Conservation (phyloP, 2,797 vertebrate genomes). For the Sebastes taczanowskii region DNA sequence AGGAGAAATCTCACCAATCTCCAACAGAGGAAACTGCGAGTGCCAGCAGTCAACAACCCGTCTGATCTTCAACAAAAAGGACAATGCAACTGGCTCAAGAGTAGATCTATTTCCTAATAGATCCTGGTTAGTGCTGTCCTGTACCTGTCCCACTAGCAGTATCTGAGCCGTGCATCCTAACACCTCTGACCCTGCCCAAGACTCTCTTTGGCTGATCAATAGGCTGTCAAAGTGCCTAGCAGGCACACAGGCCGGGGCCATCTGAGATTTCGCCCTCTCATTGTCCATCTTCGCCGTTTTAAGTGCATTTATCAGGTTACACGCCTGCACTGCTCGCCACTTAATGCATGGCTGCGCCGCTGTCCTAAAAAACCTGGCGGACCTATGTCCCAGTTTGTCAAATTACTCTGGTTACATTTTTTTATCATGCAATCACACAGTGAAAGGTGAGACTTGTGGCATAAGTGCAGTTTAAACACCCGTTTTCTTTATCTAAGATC, state of each 20-base stretch:
- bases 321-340: slow-evolving; percentile 51
- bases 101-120: slow-evolving; percentile 52
- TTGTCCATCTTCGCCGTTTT: slow-evolving; percentile 78
- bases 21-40: slow-evolving; percentile 16
- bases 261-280: slow-evolving; percentile 77
- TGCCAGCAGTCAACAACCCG: slow-evolving; percentile 36
- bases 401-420: slow-evolving; percentile 53
- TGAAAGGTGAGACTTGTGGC: slow-evolving; percentile 1
- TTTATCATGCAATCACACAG: slow-evolving; percentile 29
- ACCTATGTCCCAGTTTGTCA: slow-evolving; percentile 68
- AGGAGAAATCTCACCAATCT: slow-evolving; percentile 24
- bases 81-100: slow-evolving; percentile 28
- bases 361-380: slow-evolving; percentile 65
- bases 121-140: slow-evolving; percentile 48
- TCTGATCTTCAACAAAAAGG: slow-evolving; percentile 41
- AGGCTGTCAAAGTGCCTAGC: slow-evolving; percentile 75
- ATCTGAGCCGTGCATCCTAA: slow-evolving; percentile 56
- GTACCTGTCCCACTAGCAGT: slow-evolving; percentile 55
- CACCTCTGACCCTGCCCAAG: slow-evolving; percentile 69
- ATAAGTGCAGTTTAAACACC: slow-evolving; percentile 5
- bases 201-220: slow-evolving; percentile 75
- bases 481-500: background rate
- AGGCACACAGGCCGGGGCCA: slow-evolving; percentile 60
- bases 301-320: slow-evolving; percentile 83
- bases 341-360: slow-evolving; percentile 70